Percentiles rank a stretch among this genome's conserved stretches.
phyloP scores from a whole-genome alignment of 2,797 vertebrate genomes.

The Artibeus lituratus region DNA sequence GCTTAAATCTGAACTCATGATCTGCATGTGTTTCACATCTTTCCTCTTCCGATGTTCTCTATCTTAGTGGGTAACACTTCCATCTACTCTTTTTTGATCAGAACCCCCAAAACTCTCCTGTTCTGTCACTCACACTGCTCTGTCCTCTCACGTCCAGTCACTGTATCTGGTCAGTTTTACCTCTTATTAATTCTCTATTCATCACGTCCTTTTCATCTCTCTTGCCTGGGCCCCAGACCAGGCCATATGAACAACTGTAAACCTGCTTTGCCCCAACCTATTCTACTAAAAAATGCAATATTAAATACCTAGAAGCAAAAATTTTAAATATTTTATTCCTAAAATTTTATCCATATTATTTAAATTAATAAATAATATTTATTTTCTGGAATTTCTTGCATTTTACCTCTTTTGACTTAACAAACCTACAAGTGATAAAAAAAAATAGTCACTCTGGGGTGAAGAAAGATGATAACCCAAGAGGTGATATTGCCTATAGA shows the following conservation, averaged over 20 bases:
- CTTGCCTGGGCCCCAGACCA: neutral
- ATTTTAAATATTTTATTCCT: conserved; percentile 21
- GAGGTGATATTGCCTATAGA: neutral
- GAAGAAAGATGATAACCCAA: neutral
- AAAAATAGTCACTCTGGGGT: neutral
- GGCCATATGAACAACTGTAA: neutral
- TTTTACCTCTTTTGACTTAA: conserved; percentile 25
- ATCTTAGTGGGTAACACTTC: neutral
- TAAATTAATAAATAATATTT: too few species aligned
- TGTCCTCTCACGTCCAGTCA: neutral
- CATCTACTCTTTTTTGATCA: neutral
- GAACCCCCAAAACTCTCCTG: neutral
- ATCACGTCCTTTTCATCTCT: neutral
- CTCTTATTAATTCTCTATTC: neutral
- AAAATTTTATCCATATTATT: too few species aligned
- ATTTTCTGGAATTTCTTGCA: neutral
- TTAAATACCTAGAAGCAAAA: neutral
- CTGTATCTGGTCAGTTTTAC: neutral
- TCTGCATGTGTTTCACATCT: neutral
- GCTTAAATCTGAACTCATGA: neutral
- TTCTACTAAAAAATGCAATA: neutral
- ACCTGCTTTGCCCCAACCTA: neutral
- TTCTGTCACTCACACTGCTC: neutral
- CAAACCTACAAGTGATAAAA: neutral
- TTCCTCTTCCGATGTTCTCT: neutral